Base-by-base conservation (phyloP, 2,797 vertebrate species). In the Gallinago nigripennis region DNA sequence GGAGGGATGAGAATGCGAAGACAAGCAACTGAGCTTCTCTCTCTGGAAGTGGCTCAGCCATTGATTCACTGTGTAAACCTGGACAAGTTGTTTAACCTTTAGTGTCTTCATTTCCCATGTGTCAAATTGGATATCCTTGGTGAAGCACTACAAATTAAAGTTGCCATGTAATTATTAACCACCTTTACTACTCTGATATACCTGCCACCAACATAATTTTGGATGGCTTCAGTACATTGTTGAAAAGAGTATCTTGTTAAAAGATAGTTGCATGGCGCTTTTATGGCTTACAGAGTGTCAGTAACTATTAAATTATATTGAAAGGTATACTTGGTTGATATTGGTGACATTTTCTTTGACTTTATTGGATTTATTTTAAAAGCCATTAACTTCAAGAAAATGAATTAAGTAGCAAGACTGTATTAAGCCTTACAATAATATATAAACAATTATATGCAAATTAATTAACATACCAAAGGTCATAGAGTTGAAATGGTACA, bases 371-470 rank as follows among this genome's bases (percentile, higher is more conserved):
- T 97, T 96, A 91, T 93, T 96, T 94, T 90, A 84, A 95, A 97
- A 97, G 64, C 57, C 92, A 97, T 98, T 98, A 98, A 92, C 96
- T 97, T 96, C 73, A 93, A 94, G 95, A 96, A 97, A 97, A 96
- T 84, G 70, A 95, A 95, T 95, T 90, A 95, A 96, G 82, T 92
- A 77, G 51, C 19, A 80, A 93, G 89, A 93, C 76, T 81, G 24
- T 85, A 86, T 94, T 91, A 95, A 90, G 76, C 57, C 78, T 96
- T 71, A 66, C 75, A 94, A 94, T 97, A 92, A 92, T 93, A 65
- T 96, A 94, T 96, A 97, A 97, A 97, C 95, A 98, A 97, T 97
- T 97, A 91, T 85, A 98, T 97, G 97, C 85, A 97, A 97, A 98
- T 97, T 94, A 97, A 96, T 95, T 90, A 96, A 86, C 84, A 92